Base-by-base conservation (phyloP, 2,113 vertebrate species). In the Struthio camelus region DNA sequence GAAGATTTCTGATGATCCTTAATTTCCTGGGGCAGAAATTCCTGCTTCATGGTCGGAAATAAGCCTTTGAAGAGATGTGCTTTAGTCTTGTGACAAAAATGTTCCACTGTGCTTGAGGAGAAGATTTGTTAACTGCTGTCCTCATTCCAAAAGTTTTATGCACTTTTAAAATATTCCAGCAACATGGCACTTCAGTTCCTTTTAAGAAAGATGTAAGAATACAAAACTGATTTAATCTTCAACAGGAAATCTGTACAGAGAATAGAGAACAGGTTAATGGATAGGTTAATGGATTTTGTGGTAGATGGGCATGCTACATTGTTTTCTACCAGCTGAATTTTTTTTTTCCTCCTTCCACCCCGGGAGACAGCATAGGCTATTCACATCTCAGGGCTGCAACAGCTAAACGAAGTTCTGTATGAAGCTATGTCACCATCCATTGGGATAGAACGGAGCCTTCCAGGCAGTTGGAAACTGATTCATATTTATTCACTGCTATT, bases 11-110 rank as follows among this genome's bases (percentile, higher is more conserved):
- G 69, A 93, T 32, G 48, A 80, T 85, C 48, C 44, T 58, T 66
- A 40, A 80, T 82, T 91, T 97, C 86, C 86, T 85, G 58, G 78
- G 93, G 96, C 82, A 93, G 59, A 93, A 96, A 96, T 88, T 91
- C 90, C 71, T 93, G 53, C 67, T 93, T 90, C 44, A 73, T 80
- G 58, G 66, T 94, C 1, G 0, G 67, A 97, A 95, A 94, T 58
- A 72, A 87, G 62, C 25, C 81, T 94, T 94, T 92, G 90, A 90
- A 95, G 86, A 92, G n/a, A 73, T 51, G 50, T n/a, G 66, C 62
- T 94, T 95, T 73, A 82, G 70, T 89, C 70, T 82, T 73, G 36
- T 77, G 93, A 94, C 81, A 93, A 76, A 94, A 95, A 89, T 70
- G 44, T 87, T 94, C 58, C 85, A 87, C 44, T 76, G 70, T 0